Base-by-base conservation (phyloP, 92 coral and sea anemone species). In the Epizoanthus ramosus region DNA sequence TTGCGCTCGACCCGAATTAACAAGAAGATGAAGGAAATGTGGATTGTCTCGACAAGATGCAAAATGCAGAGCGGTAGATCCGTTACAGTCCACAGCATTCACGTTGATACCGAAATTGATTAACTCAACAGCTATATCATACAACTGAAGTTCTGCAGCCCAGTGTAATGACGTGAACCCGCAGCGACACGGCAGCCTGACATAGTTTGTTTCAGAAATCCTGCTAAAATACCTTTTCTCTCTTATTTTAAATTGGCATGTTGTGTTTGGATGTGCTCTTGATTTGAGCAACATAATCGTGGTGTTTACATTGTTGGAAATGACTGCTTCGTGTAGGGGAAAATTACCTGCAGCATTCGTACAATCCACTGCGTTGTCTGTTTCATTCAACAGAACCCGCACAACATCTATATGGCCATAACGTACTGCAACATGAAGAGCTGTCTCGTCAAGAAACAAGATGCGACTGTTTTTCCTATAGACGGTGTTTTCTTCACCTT, bases 61-160 rank as follows among this genome's bases (percentile, higher is more conserved):
- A 22, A 87, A 52, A 56, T 87, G 90, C 21, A 87, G 67, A 1
- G 90, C 86, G n/a, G 90, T 81, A 3, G 90, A 81, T 86, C 71
- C 71, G 25, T 66, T 66, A 31, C 71, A 66, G 45, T 66, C 71
- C 14, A 31, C 71, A 66, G 71, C 71, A 66, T 66, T 66, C 1
- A 66, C 71, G 10, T 66, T 41, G 37, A 66, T 8, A 12, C 71
- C 45, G 18, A 21, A 66, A 8, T 66, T 66, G 7, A 66, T 66
- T 14, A 66, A 47, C 37, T 66, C 71, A 24, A 21, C 41, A 66
- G 71, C 71, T 31, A 66, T 18, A 31, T 66, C 71, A 23, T 25
- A 66, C 41, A 66, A 13, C 45, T 66, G 71, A 31, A 66, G 71
- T 66, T 66, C 71, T 66, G 71, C 47, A 66, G 71, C 71, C 71